Conservation (phyloP, 2,888 invertebrate genomes). For the Steinernema hermaphroditum region DNA sequence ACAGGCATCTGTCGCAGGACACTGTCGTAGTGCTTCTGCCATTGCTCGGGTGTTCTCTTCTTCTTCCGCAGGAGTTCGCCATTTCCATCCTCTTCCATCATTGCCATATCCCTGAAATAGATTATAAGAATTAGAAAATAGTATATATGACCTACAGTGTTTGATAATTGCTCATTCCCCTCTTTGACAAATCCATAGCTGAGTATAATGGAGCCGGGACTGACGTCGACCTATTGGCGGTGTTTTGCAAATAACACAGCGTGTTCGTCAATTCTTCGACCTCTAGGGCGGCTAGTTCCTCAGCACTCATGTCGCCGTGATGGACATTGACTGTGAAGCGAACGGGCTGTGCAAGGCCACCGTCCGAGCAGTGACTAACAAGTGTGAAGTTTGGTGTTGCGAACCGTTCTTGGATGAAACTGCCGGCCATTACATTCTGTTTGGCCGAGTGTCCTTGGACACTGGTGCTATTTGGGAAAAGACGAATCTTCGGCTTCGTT, state of each 20-base stretch:
- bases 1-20: neutral
- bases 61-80: no score
- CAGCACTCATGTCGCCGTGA: neutral
- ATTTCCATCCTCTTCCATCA: neutral
- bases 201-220: slow-evolving; percentile 16
- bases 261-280: neutral
- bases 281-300: neutral
- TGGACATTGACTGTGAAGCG: neutral
- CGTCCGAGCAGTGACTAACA: neutral
- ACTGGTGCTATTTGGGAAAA: neutral
- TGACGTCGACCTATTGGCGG: neutral
- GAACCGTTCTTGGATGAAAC: neutral
- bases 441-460: neutral
- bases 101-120: neutral
- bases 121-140: neutral
- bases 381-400: neutral
- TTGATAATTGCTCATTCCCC: slow-evolving; percentile 5
- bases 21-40: neutral
- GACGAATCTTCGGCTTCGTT: slow-evolving; percentile 7
- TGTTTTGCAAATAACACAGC: slow-evolving; percentile 11
- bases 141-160: neutral
- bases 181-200: neutral
- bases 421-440: slow-evolving; percentile 1
- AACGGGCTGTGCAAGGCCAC: neutral
- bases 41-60: neutral